These are phyloP conservation scores for Drosophila pseudotalamancana DNA, from an alignment of 2,888 invertebrate genomes.

Conservation along the genomic window DNA sequence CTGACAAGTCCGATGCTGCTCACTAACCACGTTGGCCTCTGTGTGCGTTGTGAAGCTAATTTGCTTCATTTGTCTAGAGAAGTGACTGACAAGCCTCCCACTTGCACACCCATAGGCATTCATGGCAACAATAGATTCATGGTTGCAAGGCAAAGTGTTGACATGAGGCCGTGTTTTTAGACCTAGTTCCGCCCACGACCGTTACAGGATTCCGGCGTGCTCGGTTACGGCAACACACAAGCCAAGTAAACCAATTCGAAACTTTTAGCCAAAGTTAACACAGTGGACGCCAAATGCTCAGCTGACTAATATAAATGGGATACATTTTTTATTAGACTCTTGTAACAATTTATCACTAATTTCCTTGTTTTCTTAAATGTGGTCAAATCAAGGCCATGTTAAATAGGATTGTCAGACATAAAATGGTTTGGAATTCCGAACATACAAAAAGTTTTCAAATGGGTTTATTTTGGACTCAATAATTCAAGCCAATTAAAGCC, in stretches of 20 bases:
- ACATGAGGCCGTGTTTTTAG: slow-evolving; percentile 66
- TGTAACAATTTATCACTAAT: not conserved
- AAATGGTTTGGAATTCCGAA: too few relatives aligned
- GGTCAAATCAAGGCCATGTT: too few relatives aligned
- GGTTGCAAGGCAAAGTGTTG: slow-evolving; percentile 61
- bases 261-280: not conserved
- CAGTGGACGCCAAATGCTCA: slow-evolving; percentile 2
- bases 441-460: too few relatives aligned
- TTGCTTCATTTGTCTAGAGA: slow-evolving; percentile 69
- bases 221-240: slow-evolving; percentile 43
- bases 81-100: slow-evolving; percentile 42
- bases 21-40: slow-evolving; percentile 15
- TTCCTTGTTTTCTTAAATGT: too few relatives aligned
- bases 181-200: slow-evolving; percentile 10
- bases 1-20: slow-evolving; percentile 14
- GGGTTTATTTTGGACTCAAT: too few relatives aligned
- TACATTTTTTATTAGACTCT: not conserved
- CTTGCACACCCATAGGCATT: slow-evolving; percentile 17
- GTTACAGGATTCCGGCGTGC: slow-evolving; percentile 1
- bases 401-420: too few relatives aligned
- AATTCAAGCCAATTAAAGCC: too few relatives aligned
- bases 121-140: slow-evolving; percentile 38
- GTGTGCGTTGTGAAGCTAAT: slow-evolving; percentile 72
- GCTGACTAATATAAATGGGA: not conserved
- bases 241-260: slow-evolving; percentile 31